Base-by-base conservation (phyloP, 2,888 invertebrate genomes). In the Agrotis ipsilon region DNA sequence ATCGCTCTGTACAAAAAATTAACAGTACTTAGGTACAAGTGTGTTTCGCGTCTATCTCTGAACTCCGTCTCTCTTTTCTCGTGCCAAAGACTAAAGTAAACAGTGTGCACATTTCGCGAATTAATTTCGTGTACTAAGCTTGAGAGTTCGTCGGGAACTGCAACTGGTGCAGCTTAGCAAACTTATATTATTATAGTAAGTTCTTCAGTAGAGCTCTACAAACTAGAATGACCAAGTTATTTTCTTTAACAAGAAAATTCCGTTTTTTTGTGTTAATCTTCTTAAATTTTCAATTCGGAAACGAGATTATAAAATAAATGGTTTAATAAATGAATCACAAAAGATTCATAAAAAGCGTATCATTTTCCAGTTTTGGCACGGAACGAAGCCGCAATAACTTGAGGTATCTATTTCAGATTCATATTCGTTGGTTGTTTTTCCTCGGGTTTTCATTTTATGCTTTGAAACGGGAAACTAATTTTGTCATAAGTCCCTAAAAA, bases 1-100 rank as follows among this genome's bases (percentile, higher is more conserved):
- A 88, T 87, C 83, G 85, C 64, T 83, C 81, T 57, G 64, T 69
- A 55, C 24, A 64, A 68, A 75, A n/a, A 63, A 73, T 70, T 70
- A 63, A 67, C 32, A 55, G 55, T 45, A 68, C n/a, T 27, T 55
- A n/a, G 63, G 14, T 62, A 60, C 48, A 45, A 51, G 32, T 55
- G 16, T 48, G 49, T 39, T 61, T 39, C 62, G 32, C 18, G 9
- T 51, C 27, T 81, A 77, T 82, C 78, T 87, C 84, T 82, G 60
- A 68, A 64, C 48, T 52, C 51, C 19, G 21, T 39, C 1, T 58
- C 27, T 27, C 32, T 60, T 68, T 73, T 11, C 46, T 21, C 45
- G 55, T 59, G 19, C 46, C 27, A 64, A 49, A 24, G 67, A 39
- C 52, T 43, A 27, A 48, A 64, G 48, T 49, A 45, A 48, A 75